Evolutionary conservation across 1,140 invertebrate species (phyloP).

Genomic region (Drosophila auraria): DNA sequence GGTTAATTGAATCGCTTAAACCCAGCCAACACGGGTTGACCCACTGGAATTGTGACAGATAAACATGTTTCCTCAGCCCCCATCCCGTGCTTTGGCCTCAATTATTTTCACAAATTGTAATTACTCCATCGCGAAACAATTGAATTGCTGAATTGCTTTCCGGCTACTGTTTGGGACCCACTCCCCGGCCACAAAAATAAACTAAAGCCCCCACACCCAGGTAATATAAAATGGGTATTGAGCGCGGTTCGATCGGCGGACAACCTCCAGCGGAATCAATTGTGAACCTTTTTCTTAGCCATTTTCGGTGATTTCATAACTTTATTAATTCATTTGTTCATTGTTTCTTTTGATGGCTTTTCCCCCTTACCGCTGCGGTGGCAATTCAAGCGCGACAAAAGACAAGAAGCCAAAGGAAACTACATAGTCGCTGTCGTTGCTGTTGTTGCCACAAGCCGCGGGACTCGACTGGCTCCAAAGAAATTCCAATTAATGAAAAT

Average conservation of each 20-base stretch:
- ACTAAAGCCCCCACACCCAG: conserved; percentile 29
- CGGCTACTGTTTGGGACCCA: conserved; percentile 42
- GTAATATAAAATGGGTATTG: conserved; percentile 35
- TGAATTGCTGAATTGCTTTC: conserved; percentile 58
- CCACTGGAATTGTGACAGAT: conserved; percentile 29
- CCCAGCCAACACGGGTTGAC: conserved; percentile 17
- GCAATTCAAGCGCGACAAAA: conserved; percentile 77
- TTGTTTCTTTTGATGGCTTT: conserved; percentile 57
- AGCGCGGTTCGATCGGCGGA: conserved; percentile 25
- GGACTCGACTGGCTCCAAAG: conserved; percentile 51
- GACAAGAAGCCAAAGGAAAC: conserved; percentile 51
- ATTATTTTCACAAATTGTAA: conserved; percentile 55
- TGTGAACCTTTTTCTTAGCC: conserved; percentile 49
- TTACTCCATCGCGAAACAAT: conserved; percentile 52
- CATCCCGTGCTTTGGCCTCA: conserved; percentile 19
- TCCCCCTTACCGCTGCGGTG: conserved; percentile 28
- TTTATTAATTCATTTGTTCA: conserved; percentile 78
- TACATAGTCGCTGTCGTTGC: conserved; percentile 15
- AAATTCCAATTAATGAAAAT: conserved; percentile 82
- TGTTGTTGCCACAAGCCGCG: conserved; percentile 33
- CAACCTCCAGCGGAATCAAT: conserved; percentile 30
- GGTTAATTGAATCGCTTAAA: conserved; percentile 30
- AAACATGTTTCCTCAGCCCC: conserved; percentile 12
- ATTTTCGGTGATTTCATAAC: conserved; percentile 70
- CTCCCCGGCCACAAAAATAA: conserved; percentile 3